Conservation (phyloP, 2,113 vertebrate genomes). For the Syngnathus floridae region DNA sequence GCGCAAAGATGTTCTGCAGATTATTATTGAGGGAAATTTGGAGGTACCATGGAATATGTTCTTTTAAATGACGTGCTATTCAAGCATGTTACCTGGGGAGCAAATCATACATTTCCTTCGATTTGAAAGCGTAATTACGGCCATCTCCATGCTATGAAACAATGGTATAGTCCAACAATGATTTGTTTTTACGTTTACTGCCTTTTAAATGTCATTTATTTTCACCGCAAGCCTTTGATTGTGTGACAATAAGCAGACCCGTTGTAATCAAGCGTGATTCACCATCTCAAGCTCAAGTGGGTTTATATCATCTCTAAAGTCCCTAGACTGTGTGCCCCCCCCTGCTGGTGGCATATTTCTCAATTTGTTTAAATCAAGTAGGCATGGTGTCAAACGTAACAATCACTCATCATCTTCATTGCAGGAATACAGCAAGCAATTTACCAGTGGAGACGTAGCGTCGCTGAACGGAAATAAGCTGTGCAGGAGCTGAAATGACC, state of each 20-base stretch:
- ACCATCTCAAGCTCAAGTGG: constrained; percentile 45
- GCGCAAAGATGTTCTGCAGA: too few relatives aligned
- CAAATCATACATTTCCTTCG: constrained; percentile 11
- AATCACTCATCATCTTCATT: constrained; percentile 61
- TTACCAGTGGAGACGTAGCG: constrained; percentile 55
- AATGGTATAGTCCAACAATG: constrained; percentile 1
- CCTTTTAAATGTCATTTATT: neutral
- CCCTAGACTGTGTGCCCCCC: constrained; percentile 51
- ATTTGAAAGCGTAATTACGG: constrained; percentile 14
- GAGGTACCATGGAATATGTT: neutral
- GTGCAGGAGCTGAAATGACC: constrained; percentile 59
- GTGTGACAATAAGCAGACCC: constrained; percentile 37
- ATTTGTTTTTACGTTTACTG: neutral
- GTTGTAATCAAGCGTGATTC: constrained; percentile 52
- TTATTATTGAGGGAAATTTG: too few relatives aligned
- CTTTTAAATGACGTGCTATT: neutral
- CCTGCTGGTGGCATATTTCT: constrained; percentile 63
- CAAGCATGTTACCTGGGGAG: too few relatives aligned
- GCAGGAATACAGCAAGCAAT: constrained; percentile 63
- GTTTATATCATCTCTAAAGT: constrained; percentile 61
- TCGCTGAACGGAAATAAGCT: constrained; percentile 60
- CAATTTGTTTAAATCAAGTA: constrained; percentile 68
- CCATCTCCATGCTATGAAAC: constrained; percentile 17
- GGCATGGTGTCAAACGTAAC: constrained; percentile 63
- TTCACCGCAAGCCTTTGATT: neutral